Evolutionary conservation across 2,113 vertebrate species (phyloP), one percentile per base, ranked within the genome.

Genomic region (Holacanthus passer): DNA sequence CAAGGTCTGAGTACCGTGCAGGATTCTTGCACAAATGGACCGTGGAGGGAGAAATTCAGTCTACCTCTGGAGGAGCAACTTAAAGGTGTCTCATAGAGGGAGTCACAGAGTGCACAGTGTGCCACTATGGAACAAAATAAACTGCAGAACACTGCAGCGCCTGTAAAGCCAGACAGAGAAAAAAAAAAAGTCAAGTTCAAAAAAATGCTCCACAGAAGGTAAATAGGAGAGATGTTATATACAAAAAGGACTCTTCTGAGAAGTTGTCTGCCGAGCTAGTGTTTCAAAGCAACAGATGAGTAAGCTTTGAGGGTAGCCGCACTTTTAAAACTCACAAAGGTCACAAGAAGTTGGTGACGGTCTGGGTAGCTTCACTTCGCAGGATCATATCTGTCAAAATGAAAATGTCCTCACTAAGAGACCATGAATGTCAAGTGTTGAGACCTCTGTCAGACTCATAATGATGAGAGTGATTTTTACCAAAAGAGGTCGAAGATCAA

Each of bases 1-100:
- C 87, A 84, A 88, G 86, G 92, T 87, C 82, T 90, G 87, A 82
- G 81, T 29, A 55, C 35, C 77, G 50, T 79, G 81, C 71, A 68
- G 77, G 87, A 87, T 67, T 83, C 83, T 73, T 10, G 9, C 84
- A 82, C 87, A 89, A 89, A 92, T 87, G 82, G 81, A 83, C 73
- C 70, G 45, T 68, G 84, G 85, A 89, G 85, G 79, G 74, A 86
- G 81, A 85, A 91, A 91, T 87, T 86, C 75, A 74, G 87, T 85
- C 75, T 76, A 77, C 69, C 81, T 85, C 84, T 70, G 79, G 73
- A 84, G 73, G 39, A 88, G 82, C 77, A 80, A 88, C 84, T 85
- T 83, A 81, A 91, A 91, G 78, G 79, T 74, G 85, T 69, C 67
- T 81, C 77, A 82, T 56, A 63, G 72, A 82, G 80, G n/a, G 77